Conservation (phyloP, 2,797 vertebrate genomes). For the Rhinatrema bivittatum region DNA sequence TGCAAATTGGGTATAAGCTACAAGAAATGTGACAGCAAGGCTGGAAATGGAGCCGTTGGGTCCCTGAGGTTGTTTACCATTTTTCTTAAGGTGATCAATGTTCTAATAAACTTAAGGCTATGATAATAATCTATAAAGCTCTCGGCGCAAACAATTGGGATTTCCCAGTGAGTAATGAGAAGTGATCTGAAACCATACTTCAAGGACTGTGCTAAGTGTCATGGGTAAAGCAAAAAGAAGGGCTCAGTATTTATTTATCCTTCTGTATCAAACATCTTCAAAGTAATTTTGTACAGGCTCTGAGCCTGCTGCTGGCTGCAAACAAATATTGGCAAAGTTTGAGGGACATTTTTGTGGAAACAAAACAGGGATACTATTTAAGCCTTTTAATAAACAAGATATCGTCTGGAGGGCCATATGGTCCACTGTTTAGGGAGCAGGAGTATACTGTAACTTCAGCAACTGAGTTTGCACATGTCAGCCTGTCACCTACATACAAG, state of each 20-base stretch:
- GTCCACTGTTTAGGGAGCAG: no score
- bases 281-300: neutral
- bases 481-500: no score
- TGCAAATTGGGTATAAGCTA: conserved; percentile 23
- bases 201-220: neutral
- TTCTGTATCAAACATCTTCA: neutral
- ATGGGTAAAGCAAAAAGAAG: rapidly evolving
- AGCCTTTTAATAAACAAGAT: no score
- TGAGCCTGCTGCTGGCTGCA: neutral
- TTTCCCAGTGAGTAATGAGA: no score
- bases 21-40: conserved; percentile 16
- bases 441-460: no score
- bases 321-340: neutral
- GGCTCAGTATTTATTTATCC: neutral
- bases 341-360: no score
- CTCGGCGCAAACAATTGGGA: no score
- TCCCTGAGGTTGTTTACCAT: neutral
- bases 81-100: neutral
- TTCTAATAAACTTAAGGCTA: conserved; percentile 8
- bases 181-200: neutral
- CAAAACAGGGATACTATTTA: no score
- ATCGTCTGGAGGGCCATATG: no score
- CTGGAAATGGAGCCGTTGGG: conserved; percentile 13
- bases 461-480: no score
- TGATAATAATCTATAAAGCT: neutral